Evolutionary conservation across 2,888 invertebrate species (phyloP).

Genomic region (Coenonympha glycerion): DNA sequence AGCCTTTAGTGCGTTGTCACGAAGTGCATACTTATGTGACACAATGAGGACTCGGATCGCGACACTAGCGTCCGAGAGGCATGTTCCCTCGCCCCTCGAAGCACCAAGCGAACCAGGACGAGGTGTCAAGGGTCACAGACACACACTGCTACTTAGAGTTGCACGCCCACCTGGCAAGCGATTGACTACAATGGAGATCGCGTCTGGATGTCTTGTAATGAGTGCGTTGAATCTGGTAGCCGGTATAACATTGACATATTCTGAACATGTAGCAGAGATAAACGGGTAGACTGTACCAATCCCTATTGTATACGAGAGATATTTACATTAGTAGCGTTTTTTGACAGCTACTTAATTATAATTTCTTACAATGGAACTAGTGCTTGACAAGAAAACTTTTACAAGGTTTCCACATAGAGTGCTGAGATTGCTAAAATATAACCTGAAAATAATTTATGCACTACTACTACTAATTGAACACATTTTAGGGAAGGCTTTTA

Average conservation of each 20-base stretch:
- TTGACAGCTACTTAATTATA: too few relatives aligned
- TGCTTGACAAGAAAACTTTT: too few relatives aligned
- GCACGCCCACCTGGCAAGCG: constrained; percentile 67
- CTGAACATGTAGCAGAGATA: constrained; percentile 5
- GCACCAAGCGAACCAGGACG: constrained; percentile 25
- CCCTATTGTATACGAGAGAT: too few relatives aligned
- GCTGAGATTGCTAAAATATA: too few relatives aligned
- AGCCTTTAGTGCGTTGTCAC: constrained; percentile 25
- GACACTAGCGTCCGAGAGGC: constrained; percentile 25
- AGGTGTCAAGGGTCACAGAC: constrained; percentile 44
- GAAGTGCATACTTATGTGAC: constrained; percentile 23
- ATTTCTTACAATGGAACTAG: too few relatives aligned
- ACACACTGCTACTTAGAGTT: constrained; percentile 64
- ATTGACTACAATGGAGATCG: constrained; percentile 71
- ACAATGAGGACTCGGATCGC: constrained; percentile 27
- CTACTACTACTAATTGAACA: too few relatives aligned
- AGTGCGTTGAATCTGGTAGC: constrained; percentile 59
- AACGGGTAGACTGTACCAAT: neutral
- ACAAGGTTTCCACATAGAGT: too few relatives aligned
- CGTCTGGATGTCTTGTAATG: constrained; percentile 55
- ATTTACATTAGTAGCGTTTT: too few relatives aligned
- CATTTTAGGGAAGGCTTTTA: too few relatives aligned
- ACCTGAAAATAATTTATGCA: too few relatives aligned
- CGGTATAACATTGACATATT: constrained; percentile 59
- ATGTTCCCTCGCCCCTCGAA: constrained; percentile 29